A percentile compares a stretch with the other conserved stretches of the same genome.
Evolutionary conservation across 1,140 invertebrate species (phyloP).

Genomic region (Orchestia grillus): DNA sequence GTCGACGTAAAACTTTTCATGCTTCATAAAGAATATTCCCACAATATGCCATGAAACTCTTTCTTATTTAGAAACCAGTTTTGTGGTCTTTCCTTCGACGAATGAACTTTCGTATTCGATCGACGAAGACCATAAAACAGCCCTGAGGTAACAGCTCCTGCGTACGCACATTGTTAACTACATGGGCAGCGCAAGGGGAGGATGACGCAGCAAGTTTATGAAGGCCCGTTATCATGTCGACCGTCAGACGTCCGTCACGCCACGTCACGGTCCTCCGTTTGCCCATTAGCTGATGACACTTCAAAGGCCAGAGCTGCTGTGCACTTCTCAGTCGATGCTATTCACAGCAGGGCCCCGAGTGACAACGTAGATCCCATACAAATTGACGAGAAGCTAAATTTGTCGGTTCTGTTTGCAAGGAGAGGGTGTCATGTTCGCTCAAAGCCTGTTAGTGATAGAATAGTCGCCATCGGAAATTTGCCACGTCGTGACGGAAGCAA

Average conservation of each 20-base stretch:
- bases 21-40: background rate
- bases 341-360: background rate
- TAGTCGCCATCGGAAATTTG: background rate
- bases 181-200: background rate
- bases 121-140: background rate
- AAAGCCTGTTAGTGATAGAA: background rate
- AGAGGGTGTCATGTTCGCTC: background rate
- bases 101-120: background rate
- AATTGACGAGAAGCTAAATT: background rate
- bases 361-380: background rate
- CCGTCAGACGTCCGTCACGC: slow-evolving; percentile 2
- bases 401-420: background rate
- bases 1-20: background rate
- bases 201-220: background rate
- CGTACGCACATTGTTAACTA: background rate
- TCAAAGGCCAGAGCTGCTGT: slow-evolving; percentile 5
- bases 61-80: background rate
- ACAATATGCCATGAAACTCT: background rate
- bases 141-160: background rate
- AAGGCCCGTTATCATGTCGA: background rate
- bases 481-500: background rate
- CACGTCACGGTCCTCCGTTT: background rate
- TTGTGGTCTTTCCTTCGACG: background rate
- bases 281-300: slow-evolving; percentile 43
- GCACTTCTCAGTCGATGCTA: background rate